A percentile compares a stretch with the other conserved stretches of the same genome.
Conservation (phyloP, 1,140 invertebrate species). For the Gryllus bimaculatus region DNA sequence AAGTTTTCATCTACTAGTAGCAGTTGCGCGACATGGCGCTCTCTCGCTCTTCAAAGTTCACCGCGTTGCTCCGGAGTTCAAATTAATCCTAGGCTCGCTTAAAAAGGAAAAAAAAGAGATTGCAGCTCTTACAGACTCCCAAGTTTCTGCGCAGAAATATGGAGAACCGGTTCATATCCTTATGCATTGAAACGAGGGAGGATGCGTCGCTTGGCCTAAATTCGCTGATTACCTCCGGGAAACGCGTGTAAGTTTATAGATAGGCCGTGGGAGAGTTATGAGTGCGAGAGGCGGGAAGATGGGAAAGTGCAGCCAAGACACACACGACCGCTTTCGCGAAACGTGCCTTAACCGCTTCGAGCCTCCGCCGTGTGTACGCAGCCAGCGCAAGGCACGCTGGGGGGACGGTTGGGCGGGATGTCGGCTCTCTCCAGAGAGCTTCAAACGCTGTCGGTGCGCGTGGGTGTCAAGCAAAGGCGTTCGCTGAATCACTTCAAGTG, state of each 20-base stretch:
- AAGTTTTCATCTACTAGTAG: not conserved
- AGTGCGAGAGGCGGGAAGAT: not conserved
- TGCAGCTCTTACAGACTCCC: no score
- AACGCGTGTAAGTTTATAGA: not conserved
- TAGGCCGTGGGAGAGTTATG: not conserved
- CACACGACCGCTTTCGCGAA: not conserved
- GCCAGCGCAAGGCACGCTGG: no score
- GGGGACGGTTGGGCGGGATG: not conserved
- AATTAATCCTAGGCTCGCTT: no score
- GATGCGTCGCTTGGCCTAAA: not conserved
- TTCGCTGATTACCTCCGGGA: not conserved
- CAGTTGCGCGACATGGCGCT: no score
- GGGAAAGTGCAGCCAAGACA: not conserved
- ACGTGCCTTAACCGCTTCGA: not conserved
- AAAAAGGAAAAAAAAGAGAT: no score
- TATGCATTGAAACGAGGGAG: not conserved
- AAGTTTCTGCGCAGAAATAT: not conserved
- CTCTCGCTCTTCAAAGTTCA: no score
- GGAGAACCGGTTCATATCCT: not conserved
- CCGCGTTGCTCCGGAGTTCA: no score
- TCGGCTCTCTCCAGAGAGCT: not conserved
- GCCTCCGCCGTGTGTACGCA: not conserved
- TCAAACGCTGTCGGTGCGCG: no score
- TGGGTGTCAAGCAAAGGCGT: no score
- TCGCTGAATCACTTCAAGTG: no score